phyloP scores from a whole-genome alignment of 2,888 invertebrate species.

The Megamerina dolium region DNA sequence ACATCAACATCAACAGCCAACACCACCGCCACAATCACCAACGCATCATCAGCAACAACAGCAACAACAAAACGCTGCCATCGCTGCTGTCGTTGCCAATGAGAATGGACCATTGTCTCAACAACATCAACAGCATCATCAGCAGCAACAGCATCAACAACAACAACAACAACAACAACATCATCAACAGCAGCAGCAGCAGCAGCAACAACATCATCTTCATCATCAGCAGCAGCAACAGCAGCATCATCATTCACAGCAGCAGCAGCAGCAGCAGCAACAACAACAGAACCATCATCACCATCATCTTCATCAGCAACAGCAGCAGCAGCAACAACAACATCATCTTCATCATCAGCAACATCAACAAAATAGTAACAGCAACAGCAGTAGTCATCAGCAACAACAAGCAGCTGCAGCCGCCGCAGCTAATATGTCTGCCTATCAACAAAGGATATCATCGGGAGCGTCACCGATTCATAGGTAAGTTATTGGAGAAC shows the following conservation, averaged over 20 bases:
- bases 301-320: constrained; percentile 22
- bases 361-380: constrained; percentile 15
- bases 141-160: constrained; percentile 22
- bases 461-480: constrained; percentile 49
- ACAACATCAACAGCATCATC: constrained; percentile 25
- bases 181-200: constrained; percentile 25
- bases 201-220: constrained; percentile 21
- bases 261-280: no score
- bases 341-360: constrained; percentile 21
- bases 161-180: constrained; percentile 18
- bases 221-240: constrained; percentile 18
- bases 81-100: constrained; percentile 23
- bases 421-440: constrained; percentile 41
- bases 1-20: no score
- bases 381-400: constrained; percentile 29
- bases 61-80: constrained; percentile 22
- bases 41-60: constrained; percentile 21
- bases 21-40: no score
- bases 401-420: constrained; percentile 34
- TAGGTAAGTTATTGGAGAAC: no score
- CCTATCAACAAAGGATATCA: constrained; percentile 48
- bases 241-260: constrained; percentile 19
- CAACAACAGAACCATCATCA: no score
- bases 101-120: constrained; percentile 26
- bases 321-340: constrained; percentile 21